phyloP scores from a whole-genome alignment of 2,888 invertebrate genomes.

The Apamea anceps region DNA sequence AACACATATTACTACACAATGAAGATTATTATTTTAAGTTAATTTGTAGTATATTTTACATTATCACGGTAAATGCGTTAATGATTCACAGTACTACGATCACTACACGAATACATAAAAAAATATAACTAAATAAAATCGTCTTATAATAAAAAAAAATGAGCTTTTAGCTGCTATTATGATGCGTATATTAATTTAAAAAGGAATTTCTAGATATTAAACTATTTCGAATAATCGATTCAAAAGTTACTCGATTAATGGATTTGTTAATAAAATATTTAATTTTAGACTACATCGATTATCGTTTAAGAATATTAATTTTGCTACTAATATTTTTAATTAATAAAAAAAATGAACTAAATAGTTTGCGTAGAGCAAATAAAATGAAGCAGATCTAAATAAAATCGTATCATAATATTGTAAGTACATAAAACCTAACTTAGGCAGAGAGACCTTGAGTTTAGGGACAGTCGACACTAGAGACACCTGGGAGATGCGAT shows the following conservation, averaged over 20 bases:
- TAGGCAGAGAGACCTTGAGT: constrained; percentile 56
- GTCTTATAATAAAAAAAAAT: constrained; percentile 43
- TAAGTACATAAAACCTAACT: constrained; percentile 65
- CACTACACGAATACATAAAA: constrained; percentile 54
- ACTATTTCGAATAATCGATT: constrained; percentile 29
- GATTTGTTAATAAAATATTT: constrained; percentile 41
- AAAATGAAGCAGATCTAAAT: constrained; percentile 60
- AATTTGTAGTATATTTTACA: constrained; percentile 64
- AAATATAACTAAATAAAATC: constrained; percentile 55
- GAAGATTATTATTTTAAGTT: constrained; percentile 57
- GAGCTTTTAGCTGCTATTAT: constrained; percentile 59
- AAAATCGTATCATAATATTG: constrained; percentile 54
- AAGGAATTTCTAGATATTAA: constrained; percentile 15
- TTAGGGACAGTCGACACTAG: constrained; percentile 51
- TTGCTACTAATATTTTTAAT: constrained; percentile 24
- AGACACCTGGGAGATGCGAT: constrained; percentile 26
- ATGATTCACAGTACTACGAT: constrained; percentile 60
- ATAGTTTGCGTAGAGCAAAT: constrained; percentile 37
- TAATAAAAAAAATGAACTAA: constrained; percentile 5
- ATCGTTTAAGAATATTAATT: constrained; percentile 7
- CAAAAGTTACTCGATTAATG: constrained; percentile 17
- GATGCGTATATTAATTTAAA: constrained; percentile 32
- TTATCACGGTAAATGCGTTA: constrained; percentile 64
- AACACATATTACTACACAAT: constrained; percentile 47
- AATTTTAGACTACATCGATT: constrained; percentile 19